Conservation (phyloP, 1,140 invertebrate species). For the Phthorimaea operculella region DNA sequence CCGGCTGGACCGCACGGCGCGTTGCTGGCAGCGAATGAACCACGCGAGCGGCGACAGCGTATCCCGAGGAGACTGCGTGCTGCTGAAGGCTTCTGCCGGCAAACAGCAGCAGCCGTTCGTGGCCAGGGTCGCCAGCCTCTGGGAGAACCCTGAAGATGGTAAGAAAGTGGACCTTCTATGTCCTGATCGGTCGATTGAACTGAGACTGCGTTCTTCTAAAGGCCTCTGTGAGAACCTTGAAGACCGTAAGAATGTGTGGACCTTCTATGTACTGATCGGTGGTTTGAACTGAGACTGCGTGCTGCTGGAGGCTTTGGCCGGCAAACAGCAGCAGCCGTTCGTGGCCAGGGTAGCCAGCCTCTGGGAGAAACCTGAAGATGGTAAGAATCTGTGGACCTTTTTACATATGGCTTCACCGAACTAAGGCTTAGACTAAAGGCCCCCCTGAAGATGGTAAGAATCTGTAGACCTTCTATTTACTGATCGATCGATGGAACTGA, state of each 20-base stretch:
- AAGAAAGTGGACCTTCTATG: slow-evolving; percentile 30
- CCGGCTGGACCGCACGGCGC: slow-evolving; percentile 66
- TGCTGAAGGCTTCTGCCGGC: slow-evolving; percentile 80
- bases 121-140: slow-evolving; percentile 92
- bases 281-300: slow-evolving; percentile 97
- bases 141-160: slow-evolving; percentile 96
- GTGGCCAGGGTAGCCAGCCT: slow-evolving; percentile 93
- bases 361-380: slow-evolving; percentile 94
- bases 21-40: slow-evolving; percentile 89
- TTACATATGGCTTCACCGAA: too few species aligned
- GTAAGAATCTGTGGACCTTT: slow-evolving; percentile 68
- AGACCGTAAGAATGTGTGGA: too few species aligned
- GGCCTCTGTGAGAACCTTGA: too few species aligned
- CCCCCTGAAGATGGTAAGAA: too few species aligned
- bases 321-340: slow-evolving; percentile 94
- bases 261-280: too few species aligned
- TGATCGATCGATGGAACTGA: too few species aligned
- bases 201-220: too few species aligned
- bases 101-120: slow-evolving; percentile 96
- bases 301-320: slow-evolving; percentile 78
- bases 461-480: too few species aligned
- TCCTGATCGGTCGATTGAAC: too few species aligned
- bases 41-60: slow-evolving; percentile 89
- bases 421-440: too few species aligned
- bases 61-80: slow-evolving; percentile 87